Evolutionary conservation across 1,140 invertebrate species (phyloP).

Genomic region (Pygmarrhopalites habei): DNA sequence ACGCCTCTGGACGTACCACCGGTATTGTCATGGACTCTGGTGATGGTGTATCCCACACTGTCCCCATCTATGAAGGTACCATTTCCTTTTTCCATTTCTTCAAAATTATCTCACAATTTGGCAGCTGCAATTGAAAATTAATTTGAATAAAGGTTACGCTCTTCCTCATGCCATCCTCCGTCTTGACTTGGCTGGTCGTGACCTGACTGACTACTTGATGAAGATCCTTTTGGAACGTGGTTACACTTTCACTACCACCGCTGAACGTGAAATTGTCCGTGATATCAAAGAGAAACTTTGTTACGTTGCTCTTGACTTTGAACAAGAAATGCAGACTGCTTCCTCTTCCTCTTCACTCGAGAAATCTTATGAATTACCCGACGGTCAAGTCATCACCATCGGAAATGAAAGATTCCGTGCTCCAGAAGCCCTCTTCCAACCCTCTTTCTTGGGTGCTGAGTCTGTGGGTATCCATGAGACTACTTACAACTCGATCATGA

Average conservation of each 20-base stretch:
- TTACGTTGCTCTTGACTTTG: no score
- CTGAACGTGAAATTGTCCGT: constrained; percentile 91
- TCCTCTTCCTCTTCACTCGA: constrained; percentile 83
- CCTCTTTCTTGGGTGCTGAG: constrained; percentile 92
- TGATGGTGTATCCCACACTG: constrained; percentile 82
- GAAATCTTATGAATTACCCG: constrained; percentile 89
- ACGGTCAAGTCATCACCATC: constrained; percentile 94
- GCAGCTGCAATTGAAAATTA: no score
- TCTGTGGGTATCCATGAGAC: constrained; percentile 90
- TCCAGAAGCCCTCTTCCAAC: constrained; percentile 93
- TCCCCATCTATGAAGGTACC: constrained; percentile 80
- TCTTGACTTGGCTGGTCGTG: constrained; percentile 85
- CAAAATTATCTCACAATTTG: no score
- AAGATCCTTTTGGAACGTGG: constrained; percentile 93
- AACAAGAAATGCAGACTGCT: constrained; percentile 91
- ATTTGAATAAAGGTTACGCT: constrained; percentile 50
- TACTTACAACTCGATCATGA: constrained; percentile 95
- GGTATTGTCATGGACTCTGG: constrained; percentile 48
- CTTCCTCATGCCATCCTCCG: constrained; percentile 71
- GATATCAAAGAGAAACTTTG: constrained; percentile 96
- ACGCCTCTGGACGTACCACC: constrained; percentile 58
- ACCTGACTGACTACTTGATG: constrained; percentile 92
- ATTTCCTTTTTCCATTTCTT: no score
- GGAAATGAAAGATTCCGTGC: constrained; percentile 96
- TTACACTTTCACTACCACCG: constrained; percentile 93